Evolutionary conservation across 2,888 invertebrate species (phyloP), one percentile per base, ranked within the genome.

Genomic region (Parthenolecanium corni): DNA sequence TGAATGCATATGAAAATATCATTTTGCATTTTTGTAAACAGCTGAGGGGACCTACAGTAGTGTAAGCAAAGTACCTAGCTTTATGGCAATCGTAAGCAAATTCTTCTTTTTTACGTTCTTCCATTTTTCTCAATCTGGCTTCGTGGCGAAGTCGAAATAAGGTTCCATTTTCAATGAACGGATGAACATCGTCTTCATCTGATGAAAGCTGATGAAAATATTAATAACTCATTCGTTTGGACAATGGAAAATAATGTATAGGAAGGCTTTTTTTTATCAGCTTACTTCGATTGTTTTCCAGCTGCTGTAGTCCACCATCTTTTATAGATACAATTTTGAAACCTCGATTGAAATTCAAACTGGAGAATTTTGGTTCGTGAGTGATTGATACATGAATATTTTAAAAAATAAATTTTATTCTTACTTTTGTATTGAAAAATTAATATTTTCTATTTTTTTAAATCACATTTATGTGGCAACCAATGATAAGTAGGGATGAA

Each of bases 211-310:
- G 36, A 31, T 25, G 3, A 47, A 23, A 49, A 49, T 42, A 14
- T 42, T 42, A 14, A 5, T 14, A 16, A 14, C 20, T 1, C 16
- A 16, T 9, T 3, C 46, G 11, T 44, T 14, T 1, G 20, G 23
- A 49, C 11, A 3, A 21, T 21, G 6, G 14, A 14, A 5, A 20
- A 49, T 21, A 14, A 49, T 46, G n/a, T 16, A 2, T 46, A 2
- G 9, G 14, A 11, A 2, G n/a, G 18, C n/a, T 46, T n/a, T 2
- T 12, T 46, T 3, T 11, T 18, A 11, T 16, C 11, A 23, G 31
- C 57, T 12, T 58, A 58, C 57, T 46, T 58, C 57, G 25, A 58
- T 58, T 11, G 20, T 47, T 47, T 58, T 46, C 57, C 57, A 58
- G 18, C 36, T 58, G 31, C 57, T 58, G 57, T 58, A 58, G 46